Conservation (phyloP, 2,797 vertebrate species). For the Selene dorsalis region DNA sequence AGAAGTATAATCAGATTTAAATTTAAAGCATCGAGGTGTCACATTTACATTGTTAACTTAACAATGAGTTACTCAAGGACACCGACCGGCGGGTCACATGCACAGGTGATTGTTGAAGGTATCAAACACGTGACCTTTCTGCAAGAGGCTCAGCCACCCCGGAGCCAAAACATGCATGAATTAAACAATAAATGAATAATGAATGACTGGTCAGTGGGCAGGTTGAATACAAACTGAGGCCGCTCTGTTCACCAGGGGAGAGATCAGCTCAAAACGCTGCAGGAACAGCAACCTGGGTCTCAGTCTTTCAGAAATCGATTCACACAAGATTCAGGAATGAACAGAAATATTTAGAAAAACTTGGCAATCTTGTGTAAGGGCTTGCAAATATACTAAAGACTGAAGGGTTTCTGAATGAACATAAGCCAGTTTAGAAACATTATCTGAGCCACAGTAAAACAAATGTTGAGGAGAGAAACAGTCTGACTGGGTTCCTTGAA, state of each 20-base stretch:
- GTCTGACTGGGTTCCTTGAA: neutral
- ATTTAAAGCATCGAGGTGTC: neutral
- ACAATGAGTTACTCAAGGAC: neutral
- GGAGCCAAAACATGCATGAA: slow-evolving; percentile 1
- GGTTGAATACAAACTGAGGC: neutral
- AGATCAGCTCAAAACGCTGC: neutral
- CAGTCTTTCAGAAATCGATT: no score
- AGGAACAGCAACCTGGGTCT: neutral
- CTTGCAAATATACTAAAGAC: no score
- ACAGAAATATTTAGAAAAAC: no score
- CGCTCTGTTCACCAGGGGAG: neutral
- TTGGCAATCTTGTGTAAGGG: no score
- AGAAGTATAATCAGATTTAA: neutral
- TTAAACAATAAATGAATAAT: slow-evolving; percentile 32
- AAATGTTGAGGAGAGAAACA: neutral
- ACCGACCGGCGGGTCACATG: slow-evolving; percentile 7
- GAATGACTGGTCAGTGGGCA: slow-evolving; percentile 14
- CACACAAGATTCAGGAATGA: no score
- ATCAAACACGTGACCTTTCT: slow-evolving; percentile 27
- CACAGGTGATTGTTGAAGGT: neutral
- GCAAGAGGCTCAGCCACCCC: neutral
- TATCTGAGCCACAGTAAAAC: neutral
- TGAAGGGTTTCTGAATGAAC: no score
- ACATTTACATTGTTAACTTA: slow-evolving; percentile 10
- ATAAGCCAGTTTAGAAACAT: neutral